Evolutionary conservation across 2,888 invertebrate genomes (phyloP), one percentile per base, ranked within the genome.

Genomic region (Xestia xanthographa): DNA sequence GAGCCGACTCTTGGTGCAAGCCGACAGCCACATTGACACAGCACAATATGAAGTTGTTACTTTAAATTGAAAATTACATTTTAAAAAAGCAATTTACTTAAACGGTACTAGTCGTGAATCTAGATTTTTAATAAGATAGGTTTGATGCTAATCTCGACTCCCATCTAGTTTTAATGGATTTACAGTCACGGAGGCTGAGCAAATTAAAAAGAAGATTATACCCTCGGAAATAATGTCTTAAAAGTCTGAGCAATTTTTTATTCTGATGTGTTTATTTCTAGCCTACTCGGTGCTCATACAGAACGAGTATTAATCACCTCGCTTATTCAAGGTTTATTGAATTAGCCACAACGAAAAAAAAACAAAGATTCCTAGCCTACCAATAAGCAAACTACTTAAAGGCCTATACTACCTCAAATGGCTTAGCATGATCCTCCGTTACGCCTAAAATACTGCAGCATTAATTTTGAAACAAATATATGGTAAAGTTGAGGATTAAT

Each of bases 141-240:
- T n/a, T 43, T 56, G 5, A 29, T 56, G 26, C 6, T 56, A 56
- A 75, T 67, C 26, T 45, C 2, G 34, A 38, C 9, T 29, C 26
- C 53, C 53, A 75, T 78, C 53, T 66, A 78, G 17, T 45, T 56
- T 29, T 38, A 75, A 78, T 78, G 38, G 38, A 34, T 38, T 75
- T n/a, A 79, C 29, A 76, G 38, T 68, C 26, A 12, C 65, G 43
- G 12, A 38, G 66, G 9, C 26, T 77, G 50, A 67, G 38, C 4
- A 29, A 75, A 78, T 68, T 68, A 66, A 45, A 75, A 56, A 78
- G 12, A 17, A 66, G 26, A 45, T 66, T 66, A n/a, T n/a, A 45
- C 5, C 0, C 6, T 17, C n/a, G 45, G 9, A 66, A 45, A 38
- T 34, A 50, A 22, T 45, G n/a, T 65, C 22, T 34, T 41, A 17